These are phyloP conservation scores for Regulus satrapa DNA, from an alignment of 2,113 vertebrate genomes.

Conservation along the genomic window DNA sequence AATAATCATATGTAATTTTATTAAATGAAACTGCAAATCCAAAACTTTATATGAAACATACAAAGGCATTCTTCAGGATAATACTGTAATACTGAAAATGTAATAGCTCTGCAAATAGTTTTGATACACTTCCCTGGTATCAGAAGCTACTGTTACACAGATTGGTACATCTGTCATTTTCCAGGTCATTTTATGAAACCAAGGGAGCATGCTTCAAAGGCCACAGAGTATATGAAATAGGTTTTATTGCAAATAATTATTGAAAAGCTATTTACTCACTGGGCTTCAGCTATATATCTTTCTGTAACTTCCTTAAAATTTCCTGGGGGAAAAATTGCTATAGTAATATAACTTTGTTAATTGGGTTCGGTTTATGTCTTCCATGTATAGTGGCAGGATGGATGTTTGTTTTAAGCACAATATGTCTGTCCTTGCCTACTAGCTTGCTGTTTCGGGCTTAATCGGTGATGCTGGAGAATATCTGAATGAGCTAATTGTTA, in stretches of 20 bases:
- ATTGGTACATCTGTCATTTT: constrained; percentile 36
- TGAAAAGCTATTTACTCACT: constrained; percentile 27
- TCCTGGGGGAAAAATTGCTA: background rate
- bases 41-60: background rate
- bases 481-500: constrained; percentile 68
- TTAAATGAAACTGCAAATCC: constrained; percentile 24
- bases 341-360: constrained; percentile 37
- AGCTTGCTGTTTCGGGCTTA: constrained; percentile 67
- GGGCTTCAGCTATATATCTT: constrained; percentile 7
- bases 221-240: constrained; percentile 17
- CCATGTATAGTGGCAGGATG: constrained; percentile 15
- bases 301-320: constrained; percentile 46
- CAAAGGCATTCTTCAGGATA: background rate
- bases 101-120: constrained; percentile 33
- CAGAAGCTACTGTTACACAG: background rate
- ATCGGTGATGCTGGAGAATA: constrained; percentile 63
- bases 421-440: constrained; percentile 58
- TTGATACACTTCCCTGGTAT: constrained; percentile 1
- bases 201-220: constrained; percentile 42
- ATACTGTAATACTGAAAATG: background rate
- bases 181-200: constrained; percentile 47
- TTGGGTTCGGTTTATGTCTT: constrained; percentile 58
- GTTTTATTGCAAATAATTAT: constrained; percentile 49
- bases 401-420: constrained; percentile 47
- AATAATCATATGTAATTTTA: background rate